Percentiles rank a stretch among this genome's conserved stretches.
These are phyloP conservation scores for Parauchenoglanis ngamensis DNA, from an alignment of 2,797 vertebrate species.

Conservation along the genomic window DNA sequence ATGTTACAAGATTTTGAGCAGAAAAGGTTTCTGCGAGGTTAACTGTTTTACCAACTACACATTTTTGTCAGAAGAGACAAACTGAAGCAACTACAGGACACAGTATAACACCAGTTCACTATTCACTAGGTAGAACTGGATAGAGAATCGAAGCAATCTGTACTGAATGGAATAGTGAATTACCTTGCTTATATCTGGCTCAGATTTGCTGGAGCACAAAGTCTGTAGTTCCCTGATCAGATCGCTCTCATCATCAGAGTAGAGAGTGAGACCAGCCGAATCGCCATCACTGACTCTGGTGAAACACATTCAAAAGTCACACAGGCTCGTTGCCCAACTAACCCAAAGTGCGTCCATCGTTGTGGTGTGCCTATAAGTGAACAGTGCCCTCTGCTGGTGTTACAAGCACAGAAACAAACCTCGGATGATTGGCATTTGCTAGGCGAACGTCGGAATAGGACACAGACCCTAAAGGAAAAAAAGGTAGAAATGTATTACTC, in stretches of 20 bases:
- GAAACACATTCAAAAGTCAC: conserved; percentile 18
- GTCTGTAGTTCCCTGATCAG: conserved; percentile 89
- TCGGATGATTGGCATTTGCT: conserved; percentile 62
- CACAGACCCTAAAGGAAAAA: conserved; percentile 63
- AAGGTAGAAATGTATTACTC: background rate
- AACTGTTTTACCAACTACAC: background rate
- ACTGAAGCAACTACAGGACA: background rate
- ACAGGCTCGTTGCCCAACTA: background rate
- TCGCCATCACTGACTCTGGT: conserved; percentile 54
- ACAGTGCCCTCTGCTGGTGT: conserved; percentile 57
- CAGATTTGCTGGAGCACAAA: conserved; percentile 94
- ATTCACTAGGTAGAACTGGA: conserved; percentile 11
- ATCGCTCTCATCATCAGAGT: conserved; percentile 88
- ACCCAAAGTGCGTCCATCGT: background rate
- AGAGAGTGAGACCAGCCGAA: conserved; percentile 74
- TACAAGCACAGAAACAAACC: conserved; percentile 60
- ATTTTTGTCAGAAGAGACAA: background rate
- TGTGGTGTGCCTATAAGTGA: background rate
- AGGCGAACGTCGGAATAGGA: conserved; percentile 68
- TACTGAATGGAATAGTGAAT: background rate
- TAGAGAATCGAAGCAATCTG: background rate
- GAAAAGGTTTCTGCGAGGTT: background rate
- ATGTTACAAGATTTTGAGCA: background rate
- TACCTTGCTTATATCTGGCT: conserved; percentile 96
- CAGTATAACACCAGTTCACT: background rate